Evolutionary conservation across 2,888 invertebrate species (phyloP), one percentile per base, ranked within the genome.

Genomic region (Euplexia lucipara): DNA sequence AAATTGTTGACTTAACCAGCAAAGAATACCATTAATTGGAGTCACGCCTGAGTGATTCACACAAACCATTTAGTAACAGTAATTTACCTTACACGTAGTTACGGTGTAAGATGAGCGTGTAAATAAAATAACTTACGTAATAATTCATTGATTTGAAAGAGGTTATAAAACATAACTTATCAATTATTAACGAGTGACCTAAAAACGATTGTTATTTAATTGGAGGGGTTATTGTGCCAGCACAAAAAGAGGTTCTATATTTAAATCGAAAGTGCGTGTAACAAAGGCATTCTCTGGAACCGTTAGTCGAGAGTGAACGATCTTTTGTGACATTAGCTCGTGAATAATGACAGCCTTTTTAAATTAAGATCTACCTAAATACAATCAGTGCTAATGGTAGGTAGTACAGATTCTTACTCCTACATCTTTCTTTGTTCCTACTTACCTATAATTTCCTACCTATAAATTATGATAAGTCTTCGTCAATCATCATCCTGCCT

Each of bases 11-110:
- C 41, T 39, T 48, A 34, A 39, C 44, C 44, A 30, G 42, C 34
- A 73, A 49, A 51, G 47, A 42, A 51, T 41, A 56, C 66, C 35
- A 35, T 18, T 48, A 70, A 75, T 75, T 70, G 60, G 10, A 37
- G 65, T 53, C 56, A 60, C 53, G 75, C 53, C 16, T 47, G 57
- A 71, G 26, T 30, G 45, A 63, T 35, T 71, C 62, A 35, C 56
- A 48, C 32, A 53, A 57, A 57, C 30, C 18, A 34, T 67, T 71
- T 59, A 74, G 42, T 66, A 51, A 20, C 56, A 44, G 16, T 44
- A 57, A 70, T 74, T 74, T 57, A n/a, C 44, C 6, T 47, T 47
- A 56, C 7, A 56, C 7, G 37, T 67, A 20, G 16, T 16, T 18
- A 47, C 1, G 34, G 3, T 0, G 30, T 39, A 47, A 45, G 22